These are phyloP conservation scores for Candoia aspera DNA, from an alignment of 2,113 vertebrate species.

Conservation along the genomic window DNA sequence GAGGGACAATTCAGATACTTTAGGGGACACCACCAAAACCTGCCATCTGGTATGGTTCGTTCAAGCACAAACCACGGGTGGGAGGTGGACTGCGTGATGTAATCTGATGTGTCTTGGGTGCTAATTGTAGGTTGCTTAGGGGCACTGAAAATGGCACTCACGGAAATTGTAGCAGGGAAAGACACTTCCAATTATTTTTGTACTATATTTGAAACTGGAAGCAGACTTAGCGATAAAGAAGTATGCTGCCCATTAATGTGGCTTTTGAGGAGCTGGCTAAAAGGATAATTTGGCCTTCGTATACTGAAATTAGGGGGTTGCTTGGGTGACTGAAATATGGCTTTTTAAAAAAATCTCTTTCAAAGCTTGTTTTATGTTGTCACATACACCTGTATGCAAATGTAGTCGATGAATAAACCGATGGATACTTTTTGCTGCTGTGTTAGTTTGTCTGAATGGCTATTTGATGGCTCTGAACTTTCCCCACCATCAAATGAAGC, in stretches of 20 bases:
- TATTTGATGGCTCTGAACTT: not conserved
- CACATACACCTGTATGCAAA: slow-evolving; percentile 27
- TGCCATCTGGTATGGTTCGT: not conserved
- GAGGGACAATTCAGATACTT: slow-evolving; percentile 6
- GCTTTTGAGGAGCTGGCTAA: slow-evolving; percentile 8
- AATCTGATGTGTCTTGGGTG: not conserved
- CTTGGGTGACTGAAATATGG: slow-evolving; percentile 17
- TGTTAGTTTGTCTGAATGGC: slow-evolving; percentile 1
- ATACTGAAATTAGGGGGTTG: not conserved
- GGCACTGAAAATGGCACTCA: not conserved
- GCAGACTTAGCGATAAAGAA: not conserved
- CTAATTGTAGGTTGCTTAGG: not conserved
- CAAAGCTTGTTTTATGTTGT: slow-evolving; percentile 13
- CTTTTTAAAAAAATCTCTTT: slow-evolving; percentile 21
- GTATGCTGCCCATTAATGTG: not conserved
- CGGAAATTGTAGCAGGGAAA: slow-evolving; percentile 4
- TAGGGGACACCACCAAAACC: too few relatives aligned
- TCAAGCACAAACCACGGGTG: not conserved
- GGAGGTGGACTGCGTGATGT: not conserved
- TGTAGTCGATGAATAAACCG: slow-evolving; percentile 40
- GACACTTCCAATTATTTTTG: slow-evolving; percentile 34
- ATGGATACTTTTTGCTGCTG: not conserved
- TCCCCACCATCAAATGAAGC: not conserved
- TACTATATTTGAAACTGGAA: slow-evolving; percentile 39
- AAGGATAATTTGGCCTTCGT: not conserved